A percentile compares a stretch with the other conserved stretches of the same genome.
Conservation (phyloP, 2,113 vertebrate genomes). For the Haemorhous mexicanus region DNA sequence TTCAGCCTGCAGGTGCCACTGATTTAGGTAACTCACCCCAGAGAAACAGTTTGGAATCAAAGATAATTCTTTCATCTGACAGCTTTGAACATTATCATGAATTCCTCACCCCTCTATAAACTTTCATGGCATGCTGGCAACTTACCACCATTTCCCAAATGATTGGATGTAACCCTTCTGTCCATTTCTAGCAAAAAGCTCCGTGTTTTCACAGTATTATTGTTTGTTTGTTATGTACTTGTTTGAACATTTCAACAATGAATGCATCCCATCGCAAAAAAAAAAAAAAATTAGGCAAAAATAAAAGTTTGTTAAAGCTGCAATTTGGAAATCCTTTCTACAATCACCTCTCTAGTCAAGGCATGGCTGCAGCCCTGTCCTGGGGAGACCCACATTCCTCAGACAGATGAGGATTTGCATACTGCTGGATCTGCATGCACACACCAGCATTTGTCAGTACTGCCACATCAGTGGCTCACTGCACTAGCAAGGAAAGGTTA, state of each 20-base stretch:
- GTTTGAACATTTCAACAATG: neutral
- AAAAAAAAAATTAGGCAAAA: neutral
- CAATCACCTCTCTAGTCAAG: neutral
- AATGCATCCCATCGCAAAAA: rapidly evolving
- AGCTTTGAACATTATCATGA: neutral
- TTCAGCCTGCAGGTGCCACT: neutral
- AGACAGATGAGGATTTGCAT: neutral
- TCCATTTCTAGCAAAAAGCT: neutral
- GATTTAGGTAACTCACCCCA: neutral
- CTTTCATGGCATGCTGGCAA: neutral
- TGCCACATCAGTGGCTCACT: neutral
- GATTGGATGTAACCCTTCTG: neutral
- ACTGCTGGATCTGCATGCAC: neutral
- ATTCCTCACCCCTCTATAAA: neutral
- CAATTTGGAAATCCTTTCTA: neutral
- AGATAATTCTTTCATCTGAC: neutral
- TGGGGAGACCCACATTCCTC: neutral
- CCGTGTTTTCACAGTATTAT: rapidly evolving
- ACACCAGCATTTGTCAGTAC: neutral
- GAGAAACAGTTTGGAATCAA: neutral
- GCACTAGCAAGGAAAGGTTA: neutral
- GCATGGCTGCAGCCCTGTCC: neutral
- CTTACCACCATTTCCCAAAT: neutral
- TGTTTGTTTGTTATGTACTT: neutral
- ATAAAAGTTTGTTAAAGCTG: neutral